Percentiles rank a stretch among this genome's conserved stretches.
These are phyloP conservation scores for Rhinolophus ferrumequinum DNA, from an alignment of 2,113 vertebrate genomes.

Conservation along the genomic window DNA sequence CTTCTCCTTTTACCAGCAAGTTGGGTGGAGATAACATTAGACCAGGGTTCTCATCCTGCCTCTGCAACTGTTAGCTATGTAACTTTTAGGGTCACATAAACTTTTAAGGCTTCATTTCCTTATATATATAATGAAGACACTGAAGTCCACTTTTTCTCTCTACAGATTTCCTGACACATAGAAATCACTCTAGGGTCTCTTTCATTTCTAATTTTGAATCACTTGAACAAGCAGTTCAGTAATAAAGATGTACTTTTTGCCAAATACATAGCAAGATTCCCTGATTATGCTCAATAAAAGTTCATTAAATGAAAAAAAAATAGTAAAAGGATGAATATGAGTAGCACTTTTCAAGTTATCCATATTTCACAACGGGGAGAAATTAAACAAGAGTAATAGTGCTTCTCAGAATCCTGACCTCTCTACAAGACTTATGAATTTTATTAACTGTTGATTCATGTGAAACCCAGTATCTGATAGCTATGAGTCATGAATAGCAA, in stretches of 20 bases:
- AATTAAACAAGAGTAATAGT: constrained; percentile 54
- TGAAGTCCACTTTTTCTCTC: background rate
- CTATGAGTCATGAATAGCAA: constrained; percentile 48
- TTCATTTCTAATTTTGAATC: constrained; percentile 53
- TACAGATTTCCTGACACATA: background rate
- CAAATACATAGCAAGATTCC: background rate
- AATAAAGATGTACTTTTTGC: constrained; percentile 60
- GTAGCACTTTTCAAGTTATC: background rate
- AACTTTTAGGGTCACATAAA: background rate
- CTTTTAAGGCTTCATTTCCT: background rate
- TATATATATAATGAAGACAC: background rate
- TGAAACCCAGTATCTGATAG: constrained; percentile 52
- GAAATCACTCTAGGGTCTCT: background rate
- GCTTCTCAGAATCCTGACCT: constrained; percentile 40
- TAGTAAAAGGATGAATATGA: constrained; percentile 14
- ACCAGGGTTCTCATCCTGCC: background rate
- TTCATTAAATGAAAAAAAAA: constrained; percentile 64
- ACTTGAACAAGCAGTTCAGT: constrained; percentile 3
- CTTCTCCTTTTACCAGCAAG: background rate
- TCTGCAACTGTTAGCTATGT: background rate
- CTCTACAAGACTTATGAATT: constrained; percentile 52
- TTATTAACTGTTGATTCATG: constrained; percentile 74
- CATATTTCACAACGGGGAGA: constrained; percentile 46
- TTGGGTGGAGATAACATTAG: background rate
- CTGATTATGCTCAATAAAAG: constrained; percentile 57